A percentile compares a stretch with the other conserved stretches of the same genome.
Conservation (phyloP, 2,888 invertebrate genomes). For the Bursaphelenchus okinawaensis region DNA sequence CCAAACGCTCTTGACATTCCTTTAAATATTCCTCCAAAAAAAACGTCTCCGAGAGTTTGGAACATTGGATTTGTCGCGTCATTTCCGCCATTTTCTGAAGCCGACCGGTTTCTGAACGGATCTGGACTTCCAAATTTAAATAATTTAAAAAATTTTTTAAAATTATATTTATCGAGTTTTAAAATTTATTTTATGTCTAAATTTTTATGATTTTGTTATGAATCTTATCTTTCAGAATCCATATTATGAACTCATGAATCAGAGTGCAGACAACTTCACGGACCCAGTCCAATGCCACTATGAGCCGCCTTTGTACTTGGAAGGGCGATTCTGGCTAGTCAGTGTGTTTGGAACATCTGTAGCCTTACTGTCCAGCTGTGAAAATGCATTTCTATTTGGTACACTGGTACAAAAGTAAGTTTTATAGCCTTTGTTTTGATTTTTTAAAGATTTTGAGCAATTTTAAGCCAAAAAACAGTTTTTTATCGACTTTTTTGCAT, state of each 20-base stretch:
- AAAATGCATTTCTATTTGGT: constrained; percentile 40
- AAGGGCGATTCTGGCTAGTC: constrained; percentile 22
- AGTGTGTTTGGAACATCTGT: constrained; percentile 25
- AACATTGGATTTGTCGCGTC: neutral
- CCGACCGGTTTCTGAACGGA: too few species aligned
- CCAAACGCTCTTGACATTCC: neutral
- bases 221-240: neutral
- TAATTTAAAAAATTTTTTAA: too few species aligned
- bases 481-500: too few species aligned
- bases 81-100: too few species aligned
- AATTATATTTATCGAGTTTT: too few species aligned
- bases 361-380: constrained; percentile 27
- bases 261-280: neutral
- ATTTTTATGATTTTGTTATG: too few species aligned
- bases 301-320: constrained; percentile 14
- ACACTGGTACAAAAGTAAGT: constrained; percentile 34
- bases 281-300: constrained; percentile 12
- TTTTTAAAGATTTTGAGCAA: neutral
- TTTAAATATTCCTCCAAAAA: neutral
- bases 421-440: neutral
- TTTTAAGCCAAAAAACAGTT: too few species aligned
- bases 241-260: neutral
- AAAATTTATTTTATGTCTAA: too few species aligned
- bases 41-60: neutral
- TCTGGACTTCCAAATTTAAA: too few species aligned